Conservation (phyloP, 2,113 vertebrate species). For the Sinocyclocheilus maitianheensis region DNA sequence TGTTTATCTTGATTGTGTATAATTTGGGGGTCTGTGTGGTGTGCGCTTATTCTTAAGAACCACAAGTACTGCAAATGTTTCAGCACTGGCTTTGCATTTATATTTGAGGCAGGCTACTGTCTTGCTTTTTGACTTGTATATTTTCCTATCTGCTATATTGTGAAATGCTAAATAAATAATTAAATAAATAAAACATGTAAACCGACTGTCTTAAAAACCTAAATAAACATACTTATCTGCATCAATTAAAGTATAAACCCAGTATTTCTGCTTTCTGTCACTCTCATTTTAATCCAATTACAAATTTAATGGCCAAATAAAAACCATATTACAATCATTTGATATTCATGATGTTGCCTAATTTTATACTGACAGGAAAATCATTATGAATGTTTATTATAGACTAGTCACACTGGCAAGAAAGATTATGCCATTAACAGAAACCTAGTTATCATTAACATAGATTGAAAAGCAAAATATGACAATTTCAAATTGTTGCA, state of each 20-base stretch:
- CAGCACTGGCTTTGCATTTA: not conserved
- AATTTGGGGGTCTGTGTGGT: not conserved
- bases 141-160: not conserved
- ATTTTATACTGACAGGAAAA: not conserved
- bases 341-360: not conserved
- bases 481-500: conserved; percentile 13
- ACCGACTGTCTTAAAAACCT: not conserved
- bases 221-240: not conserved
- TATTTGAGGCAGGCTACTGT: not conserved
- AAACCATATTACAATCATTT: not conserved
- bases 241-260: not conserved
- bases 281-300: not conserved
- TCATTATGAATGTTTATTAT: not conserved
- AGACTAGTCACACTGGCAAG: not conserved
- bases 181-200: not conserved
- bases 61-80: not conserved
- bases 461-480: not conserved
- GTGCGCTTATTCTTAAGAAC: not conserved
- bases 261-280: not conserved
- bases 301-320: not conserved
- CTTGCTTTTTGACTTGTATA: not conserved
- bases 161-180: not conserved
- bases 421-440: not conserved
- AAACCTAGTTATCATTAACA: not conserved
- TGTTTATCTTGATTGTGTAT: conserved; percentile 10